Evolutionary conservation across 35 echinoderm and acorn worm genomes (phyloP).

Genomic region (Lytechinus pictus): DNA sequence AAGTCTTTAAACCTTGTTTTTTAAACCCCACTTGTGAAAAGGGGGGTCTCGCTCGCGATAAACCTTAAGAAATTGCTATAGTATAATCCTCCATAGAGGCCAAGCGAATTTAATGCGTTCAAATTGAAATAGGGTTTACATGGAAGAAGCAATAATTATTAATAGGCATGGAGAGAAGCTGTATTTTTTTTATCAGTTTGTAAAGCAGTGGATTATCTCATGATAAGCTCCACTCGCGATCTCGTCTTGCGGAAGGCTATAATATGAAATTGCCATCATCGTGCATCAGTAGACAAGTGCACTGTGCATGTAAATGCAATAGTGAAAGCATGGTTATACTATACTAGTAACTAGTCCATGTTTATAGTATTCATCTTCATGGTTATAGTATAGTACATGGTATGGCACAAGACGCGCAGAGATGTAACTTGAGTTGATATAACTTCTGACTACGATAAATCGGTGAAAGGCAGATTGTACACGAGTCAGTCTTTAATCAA

Average conservation of each 20-base stretch:
- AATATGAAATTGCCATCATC: background rate
- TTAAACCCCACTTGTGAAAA: constrained; percentile 16
- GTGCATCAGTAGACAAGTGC: too few relatives aligned
- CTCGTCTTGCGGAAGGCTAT: background rate
- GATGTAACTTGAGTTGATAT: too few relatives aligned
- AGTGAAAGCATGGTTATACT: too few relatives aligned
- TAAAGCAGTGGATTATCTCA: background rate
- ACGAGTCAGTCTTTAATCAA: too few relatives aligned
- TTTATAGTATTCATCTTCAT: too few relatives aligned
- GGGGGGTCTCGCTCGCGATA: background rate
- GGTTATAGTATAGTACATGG: too few relatives aligned
- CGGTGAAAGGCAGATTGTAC: too few relatives aligned
- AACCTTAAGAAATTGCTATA: constrained; percentile 12
- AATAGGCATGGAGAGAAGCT: background rate
- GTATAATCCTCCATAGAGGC: constrained; percentile 10
- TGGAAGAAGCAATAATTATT: constrained; percentile 3
- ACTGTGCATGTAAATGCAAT: too few relatives aligned
- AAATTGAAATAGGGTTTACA: constrained; percentile 6
- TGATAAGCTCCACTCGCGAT: background rate
- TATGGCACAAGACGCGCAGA: too few relatives aligned
- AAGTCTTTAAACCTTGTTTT: constrained; percentile 21
- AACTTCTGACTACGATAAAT: too few relatives aligned
- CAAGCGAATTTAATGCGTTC: background rate
- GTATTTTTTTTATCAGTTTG: background rate
- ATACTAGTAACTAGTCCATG: too few relatives aligned